These are phyloP conservation scores for Sceliomorpha sp. DNA, from an alignment of 2,888 invertebrate genomes.

Conservation along the genomic window DNA sequence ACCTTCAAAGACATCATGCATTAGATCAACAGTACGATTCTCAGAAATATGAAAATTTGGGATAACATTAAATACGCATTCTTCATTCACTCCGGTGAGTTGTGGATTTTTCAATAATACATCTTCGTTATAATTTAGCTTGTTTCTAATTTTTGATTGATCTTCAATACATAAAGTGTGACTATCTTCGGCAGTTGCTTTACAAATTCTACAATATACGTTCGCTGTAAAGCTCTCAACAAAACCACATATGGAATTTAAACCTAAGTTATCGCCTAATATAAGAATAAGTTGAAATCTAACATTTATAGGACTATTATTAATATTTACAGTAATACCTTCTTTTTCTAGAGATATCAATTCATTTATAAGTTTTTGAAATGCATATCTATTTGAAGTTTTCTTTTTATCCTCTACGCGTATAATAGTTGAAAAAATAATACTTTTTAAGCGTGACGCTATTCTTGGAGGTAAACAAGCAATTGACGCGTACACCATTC, in stretches of 20 bases:
- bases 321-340: constrained; percentile 52
- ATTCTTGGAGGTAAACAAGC: constrained; percentile 50
- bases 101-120: constrained; percentile 19
- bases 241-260: constrained; percentile 58
- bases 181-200: constrained; percentile 45
- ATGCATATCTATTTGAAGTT: constrained; percentile 59
- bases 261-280: constrained; percentile 59
- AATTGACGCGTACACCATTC: constrained; percentile 49
- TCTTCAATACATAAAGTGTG: constrained; percentile 45
- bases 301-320: constrained; percentile 31
- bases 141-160: constrained; percentile 36
- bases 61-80: constrained; percentile 58
- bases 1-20: constrained; percentile 50
- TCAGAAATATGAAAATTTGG: constrained; percentile 58
- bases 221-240: constrained; percentile 55
- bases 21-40: constrained; percentile 54
- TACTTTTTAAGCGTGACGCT: constrained; percentile 48
- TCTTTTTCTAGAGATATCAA: constrained; percentile 56
- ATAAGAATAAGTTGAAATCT: constrained; percentile 55
- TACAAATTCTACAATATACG: constrained; percentile 64
- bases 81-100: constrained; percentile 60
- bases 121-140: constrained; percentile 51
- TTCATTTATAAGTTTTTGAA: constrained; percentile 59
- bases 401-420: constrained; percentile 59
- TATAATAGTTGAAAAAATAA: constrained; percentile 61